Evolutionary conservation across 2,113 vertebrate species (phyloP).

Genomic region (Callorhinus ursinus): DNA sequence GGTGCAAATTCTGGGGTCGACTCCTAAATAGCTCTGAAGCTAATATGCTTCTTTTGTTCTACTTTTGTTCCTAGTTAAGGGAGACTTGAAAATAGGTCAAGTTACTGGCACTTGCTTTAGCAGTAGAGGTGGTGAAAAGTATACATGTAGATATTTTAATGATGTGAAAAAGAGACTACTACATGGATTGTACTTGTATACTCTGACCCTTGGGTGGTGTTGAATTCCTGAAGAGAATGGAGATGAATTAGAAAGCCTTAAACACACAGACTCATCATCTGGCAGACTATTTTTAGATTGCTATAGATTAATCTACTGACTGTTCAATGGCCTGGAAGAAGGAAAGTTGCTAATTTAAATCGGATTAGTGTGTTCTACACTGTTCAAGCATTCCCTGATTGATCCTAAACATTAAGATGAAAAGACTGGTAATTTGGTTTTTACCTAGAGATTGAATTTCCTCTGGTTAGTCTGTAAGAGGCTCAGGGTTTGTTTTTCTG

Average conservation of each 20-base stretch:
- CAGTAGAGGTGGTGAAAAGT: not conserved
- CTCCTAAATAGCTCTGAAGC: not conserved
- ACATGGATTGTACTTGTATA: not conserved
- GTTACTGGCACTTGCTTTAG: not conserved
- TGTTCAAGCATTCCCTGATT: not conserved
- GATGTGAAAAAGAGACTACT: not conserved
- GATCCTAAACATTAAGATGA: not conserved
- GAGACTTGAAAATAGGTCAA: not conserved
- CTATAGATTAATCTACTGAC: not conserved
- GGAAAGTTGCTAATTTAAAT: slow-evolving; percentile 21
- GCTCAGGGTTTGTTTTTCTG: not conserved
- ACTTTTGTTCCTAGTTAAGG: not conserved
- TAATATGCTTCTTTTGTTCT: not conserved
- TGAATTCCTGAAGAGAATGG: not conserved
- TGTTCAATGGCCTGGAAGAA: not conserved
- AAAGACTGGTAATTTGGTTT: slow-evolving; percentile 43
- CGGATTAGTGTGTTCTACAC: not conserved
- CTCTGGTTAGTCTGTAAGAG: not conserved
- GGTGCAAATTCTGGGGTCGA: not conserved
- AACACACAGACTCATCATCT: not conserved
- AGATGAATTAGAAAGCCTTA: not conserved
- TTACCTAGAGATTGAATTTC: not conserved
- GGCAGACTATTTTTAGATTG: not conserved
- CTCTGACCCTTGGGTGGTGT: not conserved
- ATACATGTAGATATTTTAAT: not conserved